Base-by-base conservation (phyloP, 2,888 invertebrate genomes). In the Sepioteuthis lessoniana region DNA sequence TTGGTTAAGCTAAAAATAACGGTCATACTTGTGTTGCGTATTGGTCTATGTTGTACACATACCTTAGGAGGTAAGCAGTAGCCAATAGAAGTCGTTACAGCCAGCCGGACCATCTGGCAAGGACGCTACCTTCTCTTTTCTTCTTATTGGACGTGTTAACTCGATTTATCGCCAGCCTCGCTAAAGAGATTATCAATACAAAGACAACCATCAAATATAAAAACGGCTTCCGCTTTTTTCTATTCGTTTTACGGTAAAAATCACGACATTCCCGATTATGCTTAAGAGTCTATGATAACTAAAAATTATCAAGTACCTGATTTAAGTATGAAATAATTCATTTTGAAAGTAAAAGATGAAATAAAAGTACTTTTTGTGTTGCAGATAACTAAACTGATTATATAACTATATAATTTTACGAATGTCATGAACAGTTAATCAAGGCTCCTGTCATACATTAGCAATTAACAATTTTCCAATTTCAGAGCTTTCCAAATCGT, bases 91-190 rank as follows among this genome's bases (percentile, higher is more conserved):
- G 76, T 76, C 76, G 76, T 16, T n/a, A 8, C n/a, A 76, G 76
- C n/a, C 76, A n/a, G 76, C n/a, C 76, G n/a, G n/a, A 76, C 76
- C 76, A 76, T 76, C 76, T 76, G 76, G 76, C 76, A 76, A 76
- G 76, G 35, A 76, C 76, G 76, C n/a, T n/a, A 16, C 35, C 76
- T 13, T 76, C 4, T 19, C n/a, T 76, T 13, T 35, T 35, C 76
- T n/a, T 16, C 76, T 35, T 35, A 16, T n/a, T 76, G n/a, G 76
- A 3, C 10, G 76, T n/a, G 76, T n/a, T 76, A n/a, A n/a, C 76
- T 76, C 76, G 76, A 76, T 76, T 76, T 76, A 35, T n/a, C 76
- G 16, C n/a, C 76, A 76, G 76, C 76, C 76, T 76, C 76, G n/a
- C 19, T 76, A n/a, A n/a, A n/a, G n/a, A 35, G 76, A n/a, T 76